Conservation (phyloP, 2,888 invertebrate genomes). For the Branchipolynoe longqiensis region DNA sequence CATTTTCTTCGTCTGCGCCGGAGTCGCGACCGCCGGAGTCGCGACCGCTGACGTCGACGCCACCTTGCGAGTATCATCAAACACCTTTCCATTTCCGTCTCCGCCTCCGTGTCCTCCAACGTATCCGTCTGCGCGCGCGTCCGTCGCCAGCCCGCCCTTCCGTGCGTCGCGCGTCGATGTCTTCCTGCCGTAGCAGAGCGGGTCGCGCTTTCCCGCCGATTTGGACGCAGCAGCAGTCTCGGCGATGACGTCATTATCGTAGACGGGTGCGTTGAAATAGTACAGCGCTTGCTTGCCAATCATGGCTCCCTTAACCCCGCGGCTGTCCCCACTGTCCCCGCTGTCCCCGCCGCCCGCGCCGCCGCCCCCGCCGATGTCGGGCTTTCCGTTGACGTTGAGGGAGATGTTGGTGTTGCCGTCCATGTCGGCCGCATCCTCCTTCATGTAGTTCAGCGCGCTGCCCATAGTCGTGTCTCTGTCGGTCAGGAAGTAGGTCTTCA, state of each 20-base stretch:
- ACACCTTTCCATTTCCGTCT: not conserved
- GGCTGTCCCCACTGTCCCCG: too few species aligned
- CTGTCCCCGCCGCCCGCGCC: conserved; percentile 14
- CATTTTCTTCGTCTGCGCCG: too few species aligned
- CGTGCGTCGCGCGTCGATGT: not conserved
- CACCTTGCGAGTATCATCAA: not conserved
- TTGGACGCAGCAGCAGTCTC: not conserved
- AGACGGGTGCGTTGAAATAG: not conserved
- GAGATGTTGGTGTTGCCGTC: conserved; percentile 55
- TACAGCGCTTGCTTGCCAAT: conserved; percentile 14
- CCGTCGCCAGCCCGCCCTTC: not conserved
- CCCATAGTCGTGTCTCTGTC: conserved; percentile 45
- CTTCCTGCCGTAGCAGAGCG: not conserved
- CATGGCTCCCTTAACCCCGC: conserved; percentile 1
- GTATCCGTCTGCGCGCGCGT: not conserved
- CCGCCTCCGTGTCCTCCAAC: not conserved
- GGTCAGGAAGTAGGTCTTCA: conserved; percentile 35
- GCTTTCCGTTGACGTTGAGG: not conserved
- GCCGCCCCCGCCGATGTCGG: conserved; percentile 55
- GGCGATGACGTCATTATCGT: conserved; percentile 10
- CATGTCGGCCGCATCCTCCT: conserved; percentile 51
- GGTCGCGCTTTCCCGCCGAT: not conserved
- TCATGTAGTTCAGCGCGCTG: conserved; percentile 51
- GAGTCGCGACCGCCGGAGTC: too few species aligned
- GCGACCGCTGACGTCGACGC: not conserved